These are phyloP conservation scores for Drosophila pachea DNA, from an alignment of 1,140 invertebrate genomes.

Conservation along the genomic window DNA sequence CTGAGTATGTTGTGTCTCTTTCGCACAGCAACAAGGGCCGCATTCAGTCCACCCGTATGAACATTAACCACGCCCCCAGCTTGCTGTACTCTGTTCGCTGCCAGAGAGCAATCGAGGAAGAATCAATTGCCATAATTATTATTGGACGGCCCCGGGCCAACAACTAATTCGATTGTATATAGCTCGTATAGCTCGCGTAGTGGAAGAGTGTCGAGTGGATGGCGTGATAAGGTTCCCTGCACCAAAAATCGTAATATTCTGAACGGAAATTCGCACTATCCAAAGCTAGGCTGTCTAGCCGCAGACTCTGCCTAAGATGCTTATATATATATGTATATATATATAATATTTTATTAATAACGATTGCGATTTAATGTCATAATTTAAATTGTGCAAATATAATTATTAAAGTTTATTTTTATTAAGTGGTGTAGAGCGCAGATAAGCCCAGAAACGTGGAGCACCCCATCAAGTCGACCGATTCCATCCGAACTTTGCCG, in stretches of 20 bases:
- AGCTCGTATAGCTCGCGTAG: not conserved
- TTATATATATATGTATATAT: not conserved
- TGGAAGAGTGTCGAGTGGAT: constrained; percentile 40
- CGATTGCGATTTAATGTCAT: constrained; percentile 50
- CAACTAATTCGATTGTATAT: constrained; percentile 50
- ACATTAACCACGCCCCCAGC: constrained; percentile 50
- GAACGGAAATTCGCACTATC: constrained; percentile 60
- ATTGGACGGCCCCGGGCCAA: constrained; percentile 37
- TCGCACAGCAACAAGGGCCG: not conserved
- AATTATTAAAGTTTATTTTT: constrained; percentile 73
- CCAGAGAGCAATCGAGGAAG: constrained; percentile 41
- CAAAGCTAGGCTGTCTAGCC: constrained; percentile 47
- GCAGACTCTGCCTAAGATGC: constrained; percentile 15
- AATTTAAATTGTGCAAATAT: constrained; percentile 75
- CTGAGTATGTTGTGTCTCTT: constrained; percentile 3
- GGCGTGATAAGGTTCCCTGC: constrained; percentile 38
- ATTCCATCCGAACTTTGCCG: not conserved
- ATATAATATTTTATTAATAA: constrained; percentile 30
- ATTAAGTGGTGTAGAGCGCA: constrained; percentile 64
- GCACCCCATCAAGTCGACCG: not conserved
- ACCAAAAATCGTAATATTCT: not conserved
- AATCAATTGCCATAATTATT: constrained; percentile 49
- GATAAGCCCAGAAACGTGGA: constrained; percentile 48
- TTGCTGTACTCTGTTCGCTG: not conserved
- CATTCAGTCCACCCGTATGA: constrained; percentile 20